phyloP scores from a whole-genome alignment of 2,888 invertebrate species.

The Dicycla oo region DNA sequence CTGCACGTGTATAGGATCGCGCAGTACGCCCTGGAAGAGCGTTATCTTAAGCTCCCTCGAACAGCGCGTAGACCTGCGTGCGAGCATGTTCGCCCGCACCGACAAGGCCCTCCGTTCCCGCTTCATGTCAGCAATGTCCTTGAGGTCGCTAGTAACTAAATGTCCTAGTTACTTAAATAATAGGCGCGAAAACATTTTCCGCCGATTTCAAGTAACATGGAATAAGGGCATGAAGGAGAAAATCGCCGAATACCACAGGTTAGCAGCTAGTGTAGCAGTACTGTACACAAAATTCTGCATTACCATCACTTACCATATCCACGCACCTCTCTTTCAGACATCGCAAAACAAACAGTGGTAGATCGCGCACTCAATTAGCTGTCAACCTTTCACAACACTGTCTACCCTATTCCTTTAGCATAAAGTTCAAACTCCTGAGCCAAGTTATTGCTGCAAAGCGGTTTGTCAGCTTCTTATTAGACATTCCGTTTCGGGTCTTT shows the following conservation, averaged over 20 bases:
- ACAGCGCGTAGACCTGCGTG: too few relatives aligned
- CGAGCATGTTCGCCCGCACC: too few relatives aligned
- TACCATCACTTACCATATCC: conserved; percentile 41
- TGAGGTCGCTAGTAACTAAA: too few relatives aligned
- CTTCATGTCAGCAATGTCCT: too few relatives aligned
- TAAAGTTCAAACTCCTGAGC: conserved; percentile 54
- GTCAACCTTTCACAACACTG: conserved; percentile 26
- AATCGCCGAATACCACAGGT: background rate
- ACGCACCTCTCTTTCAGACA: conserved; percentile 51
- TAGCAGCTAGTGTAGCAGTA: background rate
- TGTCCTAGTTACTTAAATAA: too few relatives aligned
- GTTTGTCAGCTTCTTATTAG: conserved; percentile 71
- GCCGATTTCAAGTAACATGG: background rate
- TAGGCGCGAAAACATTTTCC: background rate
- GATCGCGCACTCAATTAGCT: conserved; percentile 70
- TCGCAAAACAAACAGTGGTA: conserved; percentile 69
- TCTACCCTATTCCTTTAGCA: conserved; percentile 34
- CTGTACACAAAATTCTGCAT: background rate
- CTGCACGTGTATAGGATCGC: too few relatives aligned
- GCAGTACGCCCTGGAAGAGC: too few relatives aligned
- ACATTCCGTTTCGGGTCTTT: conserved; percentile 70
- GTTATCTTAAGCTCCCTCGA: too few relatives aligned
- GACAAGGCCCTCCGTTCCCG: too few relatives aligned
- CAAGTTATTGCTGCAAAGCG: conserved; percentile 47
- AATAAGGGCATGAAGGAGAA: background rate